Conservation (phyloP, 2,113 vertebrate species). For the Gracilinanus agilis region DNA sequence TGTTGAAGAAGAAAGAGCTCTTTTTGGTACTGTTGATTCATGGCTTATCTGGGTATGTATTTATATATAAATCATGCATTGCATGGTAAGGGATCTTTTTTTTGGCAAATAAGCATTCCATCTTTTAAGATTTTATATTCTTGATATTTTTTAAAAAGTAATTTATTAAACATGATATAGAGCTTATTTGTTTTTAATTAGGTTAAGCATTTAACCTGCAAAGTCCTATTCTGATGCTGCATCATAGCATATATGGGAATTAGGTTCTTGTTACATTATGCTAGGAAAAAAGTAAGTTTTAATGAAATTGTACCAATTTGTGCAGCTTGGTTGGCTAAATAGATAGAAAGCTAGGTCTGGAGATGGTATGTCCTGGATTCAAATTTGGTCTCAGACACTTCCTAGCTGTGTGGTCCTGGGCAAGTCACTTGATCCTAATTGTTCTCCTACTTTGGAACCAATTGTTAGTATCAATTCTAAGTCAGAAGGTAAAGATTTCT, state of each 20-base stretch:
- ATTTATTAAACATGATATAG: background rate
- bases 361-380: too few species aligned
- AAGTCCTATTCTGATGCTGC: background rate
- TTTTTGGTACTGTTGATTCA: slow-evolving; percentile 98
- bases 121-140: background rate
- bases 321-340: too few species aligned
- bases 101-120: background rate
- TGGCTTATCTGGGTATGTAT: slow-evolving; percentile 98
- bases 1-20: slow-evolving; percentile 87
- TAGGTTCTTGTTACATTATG: background rate
- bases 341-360: too few species aligned
- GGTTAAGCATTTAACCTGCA: background rate
- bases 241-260: background rate
- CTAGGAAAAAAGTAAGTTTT: background rate
- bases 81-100: background rate
- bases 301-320: background rate
- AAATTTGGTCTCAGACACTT: too few species aligned
- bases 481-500: too few species aligned
- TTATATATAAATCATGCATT: slow-evolving; percentile 19
- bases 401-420: too few species aligned
- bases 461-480: too few species aligned
- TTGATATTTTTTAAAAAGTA: background rate
- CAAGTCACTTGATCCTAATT: too few species aligned
- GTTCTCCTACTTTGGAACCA: too few species aligned
- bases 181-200: background rate